These are phyloP conservation scores for Polyommatus iphigenia DNA, from an alignment of 2,888 invertebrate species.

Conservation along the genomic window DNA sequence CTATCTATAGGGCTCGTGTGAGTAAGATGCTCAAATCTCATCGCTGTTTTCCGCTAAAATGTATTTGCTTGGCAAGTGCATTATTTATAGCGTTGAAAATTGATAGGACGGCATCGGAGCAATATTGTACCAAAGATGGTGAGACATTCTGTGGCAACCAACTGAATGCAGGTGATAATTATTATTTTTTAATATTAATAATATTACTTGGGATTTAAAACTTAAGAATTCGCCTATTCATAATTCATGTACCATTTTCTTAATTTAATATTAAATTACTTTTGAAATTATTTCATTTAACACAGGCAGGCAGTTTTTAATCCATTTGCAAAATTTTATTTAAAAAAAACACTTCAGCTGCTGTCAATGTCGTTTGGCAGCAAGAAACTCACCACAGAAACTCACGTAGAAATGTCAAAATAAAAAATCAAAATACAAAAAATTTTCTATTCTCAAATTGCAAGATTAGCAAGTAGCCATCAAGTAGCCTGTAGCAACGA, in stretches of 20 bases:
- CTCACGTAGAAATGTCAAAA: slow-evolving; percentile 5
- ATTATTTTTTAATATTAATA: not conserved
- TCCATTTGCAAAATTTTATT: not conserved
- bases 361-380: not conserved
- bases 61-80: slow-evolving; percentile 33
- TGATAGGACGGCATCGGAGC: slow-evolving; percentile 30
- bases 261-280: not conserved
- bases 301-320: not conserved
- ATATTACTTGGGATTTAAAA: not conserved
- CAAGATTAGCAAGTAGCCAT: not conserved
- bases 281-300: too few species aligned
- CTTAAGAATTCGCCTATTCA: not conserved
- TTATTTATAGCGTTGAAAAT: slow-evolving; percentile 31
- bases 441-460: too few species aligned
- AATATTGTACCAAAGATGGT: slow-evolving; percentile 30
- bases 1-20: slow-evolving; percentile 8
- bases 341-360: not conserved
- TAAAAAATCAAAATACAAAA: not conserved
- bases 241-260: not conserved
- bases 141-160: not conserved
- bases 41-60: slow-evolving; percentile 32
- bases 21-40: slow-evolving; percentile 34
- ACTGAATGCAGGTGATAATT: slow-evolving; percentile 2
- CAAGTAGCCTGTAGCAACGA: not conserved
- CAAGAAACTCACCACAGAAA: too few species aligned